Percentiles rank a stretch among this genome's conserved stretches.
Evolutionary conservation across 2,888 invertebrate species (phyloP).

Genomic region (Fragum sueziense): DNA sequence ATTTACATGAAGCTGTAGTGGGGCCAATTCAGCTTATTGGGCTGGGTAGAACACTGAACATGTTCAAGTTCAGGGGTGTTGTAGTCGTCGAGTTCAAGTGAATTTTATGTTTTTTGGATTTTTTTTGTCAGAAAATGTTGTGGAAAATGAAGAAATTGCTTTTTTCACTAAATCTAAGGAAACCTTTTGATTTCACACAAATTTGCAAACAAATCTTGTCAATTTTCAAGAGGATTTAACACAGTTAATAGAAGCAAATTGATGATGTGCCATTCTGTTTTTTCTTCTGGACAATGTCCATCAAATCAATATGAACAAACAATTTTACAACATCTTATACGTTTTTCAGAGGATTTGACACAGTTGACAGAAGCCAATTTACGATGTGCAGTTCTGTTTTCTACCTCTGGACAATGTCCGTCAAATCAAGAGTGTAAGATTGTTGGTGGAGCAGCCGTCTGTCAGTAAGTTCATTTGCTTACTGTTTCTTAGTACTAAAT

Average conservation of each 20-base stretch:
- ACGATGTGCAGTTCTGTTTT: slow-evolving; percentile 7
- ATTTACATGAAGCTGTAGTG: no score
- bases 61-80: no score
- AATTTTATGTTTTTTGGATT: no score
- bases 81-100: no score
- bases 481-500: neutral
- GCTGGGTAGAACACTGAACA: no score
- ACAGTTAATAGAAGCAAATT: neutral
- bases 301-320: slow-evolving; percentile 4
- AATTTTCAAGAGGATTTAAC: slow-evolving; percentile 2
- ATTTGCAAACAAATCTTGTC: no score
- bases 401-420: slow-evolving; percentile 2
- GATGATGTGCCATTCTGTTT: slow-evolving; percentile 4
- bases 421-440: slow-evolving; percentile 24
- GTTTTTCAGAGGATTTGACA: slow-evolving; percentile 3
- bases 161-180: no score
- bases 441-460: slow-evolving; percentile 1
- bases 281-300: slow-evolving; percentile 1
- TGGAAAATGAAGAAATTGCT: no score
- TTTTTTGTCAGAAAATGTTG: no score
- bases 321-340: no score
- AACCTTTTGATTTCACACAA: no score
- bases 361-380: neutral
- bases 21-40: no score
- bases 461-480: slow-evolving; percentile 20